Conservation (phyloP, 2,888 invertebrate species). For the Trileptium ribeirensis region DNA sequence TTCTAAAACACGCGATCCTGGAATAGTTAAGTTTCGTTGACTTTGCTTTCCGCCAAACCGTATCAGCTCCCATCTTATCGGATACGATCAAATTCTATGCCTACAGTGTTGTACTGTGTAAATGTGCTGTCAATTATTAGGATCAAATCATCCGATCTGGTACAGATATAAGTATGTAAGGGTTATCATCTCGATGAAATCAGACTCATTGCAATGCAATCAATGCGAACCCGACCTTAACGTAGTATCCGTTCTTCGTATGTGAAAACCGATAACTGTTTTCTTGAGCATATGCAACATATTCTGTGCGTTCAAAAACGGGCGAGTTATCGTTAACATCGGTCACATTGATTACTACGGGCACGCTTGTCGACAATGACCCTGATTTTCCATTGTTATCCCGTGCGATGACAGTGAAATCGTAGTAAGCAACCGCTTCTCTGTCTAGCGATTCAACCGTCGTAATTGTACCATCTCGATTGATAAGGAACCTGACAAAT, state of each 20-base stretch:
- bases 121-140: too few species aligned
- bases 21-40: too few species aligned
- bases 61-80: too few species aligned
- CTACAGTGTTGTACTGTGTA: too few species aligned
- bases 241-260: conserved; percentile 8
- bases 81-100: too few species aligned
- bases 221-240: conserved; percentile 16
- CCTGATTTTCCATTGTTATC: conserved; percentile 65
- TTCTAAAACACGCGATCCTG: too few species aligned
- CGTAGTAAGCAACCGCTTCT: conserved; percentile 72
- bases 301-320: conserved; percentile 11
- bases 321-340: conserved; percentile 60
- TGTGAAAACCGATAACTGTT: conserved; percentile 12
- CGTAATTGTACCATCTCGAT: conserved; percentile 47
- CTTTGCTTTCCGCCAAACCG: too few species aligned
- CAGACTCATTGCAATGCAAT: background rate
- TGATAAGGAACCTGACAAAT: conserved; percentile 30
- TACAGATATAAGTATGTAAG: too few species aligned
- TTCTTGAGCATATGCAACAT: conserved; percentile 27
- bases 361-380: conserved; percentile 70
- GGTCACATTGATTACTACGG: conserved; percentile 76
- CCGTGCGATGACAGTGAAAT: conserved; percentile 77
- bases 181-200: too few species aligned
- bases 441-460: conserved; percentile 60
- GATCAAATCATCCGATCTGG: too few species aligned